Conservation (phyloP, 2,113 vertebrate species). For the Nanorana parkeri region DNA sequence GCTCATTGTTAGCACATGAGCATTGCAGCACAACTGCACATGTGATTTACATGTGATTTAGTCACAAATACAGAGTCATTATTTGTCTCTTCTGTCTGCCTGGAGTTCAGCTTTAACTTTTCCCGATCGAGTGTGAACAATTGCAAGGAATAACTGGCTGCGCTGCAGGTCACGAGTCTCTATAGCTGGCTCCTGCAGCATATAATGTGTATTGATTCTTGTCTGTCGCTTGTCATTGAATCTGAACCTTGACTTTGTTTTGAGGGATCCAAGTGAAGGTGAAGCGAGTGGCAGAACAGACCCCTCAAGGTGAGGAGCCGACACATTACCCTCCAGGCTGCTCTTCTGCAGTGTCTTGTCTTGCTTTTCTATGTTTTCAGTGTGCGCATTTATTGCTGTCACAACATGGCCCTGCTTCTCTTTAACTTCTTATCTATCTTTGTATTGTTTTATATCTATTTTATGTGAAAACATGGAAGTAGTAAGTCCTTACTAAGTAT, state of each 20-base stretch:
- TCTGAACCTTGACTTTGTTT: constrained; percentile 85
- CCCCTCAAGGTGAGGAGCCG: constrained; percentile 89
- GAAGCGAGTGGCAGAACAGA: constrained; percentile 95
- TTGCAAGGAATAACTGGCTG: background rate
- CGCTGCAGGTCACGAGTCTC: background rate
- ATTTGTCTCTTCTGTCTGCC: no score
- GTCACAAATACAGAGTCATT: no score
- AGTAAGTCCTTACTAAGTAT: no score
- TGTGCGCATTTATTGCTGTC: background rate
- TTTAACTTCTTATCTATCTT: constrained; percentile 5
- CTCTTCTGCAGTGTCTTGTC: constrained; percentile 37
- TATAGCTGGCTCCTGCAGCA: constrained; percentile 59
- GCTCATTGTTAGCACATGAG: no score
- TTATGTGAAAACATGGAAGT: no score
- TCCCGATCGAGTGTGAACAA: background rate
- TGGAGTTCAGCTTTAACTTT: no score
- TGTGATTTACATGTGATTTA: no score
- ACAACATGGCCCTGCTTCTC: constrained; percentile 4
- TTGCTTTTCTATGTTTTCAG: constrained; percentile 11
- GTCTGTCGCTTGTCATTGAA: constrained; percentile 76
- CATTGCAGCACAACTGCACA: no score
- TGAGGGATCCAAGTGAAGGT: constrained; percentile 95
- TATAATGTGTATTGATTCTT: constrained; percentile 70
- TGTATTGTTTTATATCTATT: no score
- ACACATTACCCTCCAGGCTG: constrained; percentile 56